Percentiles rank a stretch among this genome's conserved stretches.
phyloP scores from a whole-genome alignment of 2,797 vertebrate species.

The Manis pentadactyla region DNA sequence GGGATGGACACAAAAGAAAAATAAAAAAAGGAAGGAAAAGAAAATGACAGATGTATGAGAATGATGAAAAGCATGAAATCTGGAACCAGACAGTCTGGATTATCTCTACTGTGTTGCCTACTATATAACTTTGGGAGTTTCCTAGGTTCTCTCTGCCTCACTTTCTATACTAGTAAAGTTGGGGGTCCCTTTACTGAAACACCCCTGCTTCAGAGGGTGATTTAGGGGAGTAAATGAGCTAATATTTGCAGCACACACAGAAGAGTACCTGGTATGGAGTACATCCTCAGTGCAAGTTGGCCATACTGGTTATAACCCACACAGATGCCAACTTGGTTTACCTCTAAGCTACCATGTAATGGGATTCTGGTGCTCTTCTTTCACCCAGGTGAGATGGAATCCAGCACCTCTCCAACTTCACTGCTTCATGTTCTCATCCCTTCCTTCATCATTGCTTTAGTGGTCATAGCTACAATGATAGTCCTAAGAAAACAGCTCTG shows the following conservation, averaged over 20 bases:
- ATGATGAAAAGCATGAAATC: background rate
- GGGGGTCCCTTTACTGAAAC: background rate
- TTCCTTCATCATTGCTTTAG: conserved; percentile 46
- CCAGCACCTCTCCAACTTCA: background rate
- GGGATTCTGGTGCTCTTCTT: conserved; percentile 31
- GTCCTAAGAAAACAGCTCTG: conserved; percentile 74
- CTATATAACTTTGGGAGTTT: background rate
- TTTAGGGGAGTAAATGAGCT: background rate
- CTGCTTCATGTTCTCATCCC: conserved; percentile 63
- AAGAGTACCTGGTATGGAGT: background rate
- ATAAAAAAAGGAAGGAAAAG: background rate
- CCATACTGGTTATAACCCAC: background rate
- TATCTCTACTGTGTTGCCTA: background rate
- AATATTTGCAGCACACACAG: background rate
- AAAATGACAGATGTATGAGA: background rate
- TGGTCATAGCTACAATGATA: conserved; percentile 53
- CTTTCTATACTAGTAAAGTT: background rate
- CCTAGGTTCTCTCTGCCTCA: background rate
- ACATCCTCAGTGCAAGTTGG: background rate
- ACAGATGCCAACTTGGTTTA: background rate
- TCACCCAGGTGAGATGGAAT: conserved; percentile 73
- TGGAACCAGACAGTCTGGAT: background rate
- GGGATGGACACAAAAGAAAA: too few species aligned
- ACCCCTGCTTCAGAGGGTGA: background rate
- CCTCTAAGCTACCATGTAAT: background rate